phyloP scores from a whole-genome alignment of 2,113 vertebrate genomes.

The Thymallus thymallus region DNA sequence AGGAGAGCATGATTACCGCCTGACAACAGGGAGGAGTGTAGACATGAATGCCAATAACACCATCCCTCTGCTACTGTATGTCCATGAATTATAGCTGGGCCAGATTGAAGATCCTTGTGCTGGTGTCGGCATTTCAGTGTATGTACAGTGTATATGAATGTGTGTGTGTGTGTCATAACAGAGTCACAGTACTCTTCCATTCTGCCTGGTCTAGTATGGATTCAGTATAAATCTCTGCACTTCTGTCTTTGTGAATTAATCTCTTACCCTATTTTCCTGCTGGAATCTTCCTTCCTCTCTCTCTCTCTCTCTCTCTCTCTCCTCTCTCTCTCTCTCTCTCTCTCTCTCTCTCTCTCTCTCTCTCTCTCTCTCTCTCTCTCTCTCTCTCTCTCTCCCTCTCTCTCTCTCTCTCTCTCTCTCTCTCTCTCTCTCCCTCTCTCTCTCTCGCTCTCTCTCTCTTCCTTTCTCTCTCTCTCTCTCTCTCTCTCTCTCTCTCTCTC shows the following conservation, averaged over 20 bases:
- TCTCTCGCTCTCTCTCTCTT: no score
- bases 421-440: neutral
- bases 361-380: neutral
- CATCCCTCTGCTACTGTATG: neutral
- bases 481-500: neutral
- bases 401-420: neutral
- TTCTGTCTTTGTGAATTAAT: no score
- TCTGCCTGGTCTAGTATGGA: neutral
- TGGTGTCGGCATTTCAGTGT: neutral
- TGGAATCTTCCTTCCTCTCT: neutral
- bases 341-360: neutral
- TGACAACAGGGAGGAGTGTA: neutral
- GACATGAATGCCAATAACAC: neutral
- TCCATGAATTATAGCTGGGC: neutral
- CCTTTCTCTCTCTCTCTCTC: neutral
- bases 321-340: no score
- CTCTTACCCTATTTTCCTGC: no score
- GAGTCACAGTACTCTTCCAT: neutral
- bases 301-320: no score
- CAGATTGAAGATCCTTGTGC: neutral
- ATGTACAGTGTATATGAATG: neutral
- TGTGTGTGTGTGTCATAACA: neutral
- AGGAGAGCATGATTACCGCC: neutral
- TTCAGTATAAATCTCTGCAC: neutral
- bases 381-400: neutral